These are phyloP conservation scores for Etia nguti DNA, from an alignment of 2,113 vertebrate genomes.

Conservation along the genomic window DNA sequence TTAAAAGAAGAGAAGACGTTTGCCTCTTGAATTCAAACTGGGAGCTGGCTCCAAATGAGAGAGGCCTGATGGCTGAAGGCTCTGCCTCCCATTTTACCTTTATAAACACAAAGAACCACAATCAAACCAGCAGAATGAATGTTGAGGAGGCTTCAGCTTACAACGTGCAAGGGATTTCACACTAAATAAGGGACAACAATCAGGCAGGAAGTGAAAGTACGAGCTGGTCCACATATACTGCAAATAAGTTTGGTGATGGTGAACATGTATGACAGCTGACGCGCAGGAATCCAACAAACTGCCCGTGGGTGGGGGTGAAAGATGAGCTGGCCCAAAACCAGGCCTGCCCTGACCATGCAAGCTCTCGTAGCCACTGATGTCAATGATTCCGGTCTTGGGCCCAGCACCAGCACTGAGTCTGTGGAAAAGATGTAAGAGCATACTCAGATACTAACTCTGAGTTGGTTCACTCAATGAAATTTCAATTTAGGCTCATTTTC, in stretches of 20 bases:
- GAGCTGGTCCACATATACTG: background rate
- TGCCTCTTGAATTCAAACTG: fast-evolving
- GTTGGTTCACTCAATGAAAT: background rate
- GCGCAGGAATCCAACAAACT: fast-evolving
- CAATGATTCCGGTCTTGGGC: background rate
- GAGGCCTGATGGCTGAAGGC: background rate
- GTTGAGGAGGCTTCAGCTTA: background rate
- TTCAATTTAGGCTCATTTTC: background rate
- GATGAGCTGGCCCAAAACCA: background rate
- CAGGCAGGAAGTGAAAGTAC: background rate
- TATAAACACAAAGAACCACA: background rate
- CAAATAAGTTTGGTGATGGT: fast-evolving
- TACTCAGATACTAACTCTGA: too few relatives aligned
- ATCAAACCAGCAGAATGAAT: background rate
- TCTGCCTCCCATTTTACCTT: background rate
- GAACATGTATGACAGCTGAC: background rate
- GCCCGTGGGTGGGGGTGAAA: background rate
- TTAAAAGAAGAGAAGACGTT: background rate
- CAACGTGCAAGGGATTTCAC: background rate
- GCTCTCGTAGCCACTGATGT: background rate
- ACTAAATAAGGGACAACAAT: fast-evolving
- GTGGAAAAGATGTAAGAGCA: fast-evolving
- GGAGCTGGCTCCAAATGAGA: background rate
- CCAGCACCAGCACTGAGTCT: background rate
- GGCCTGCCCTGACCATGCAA: background rate